A percentile compares a stretch with the other conserved stretches of the same genome.
phyloP scores from a whole-genome alignment of 35 echinoderm and acorn worm genomes.

The Hemicentrotus pulcherrimus region DNA sequence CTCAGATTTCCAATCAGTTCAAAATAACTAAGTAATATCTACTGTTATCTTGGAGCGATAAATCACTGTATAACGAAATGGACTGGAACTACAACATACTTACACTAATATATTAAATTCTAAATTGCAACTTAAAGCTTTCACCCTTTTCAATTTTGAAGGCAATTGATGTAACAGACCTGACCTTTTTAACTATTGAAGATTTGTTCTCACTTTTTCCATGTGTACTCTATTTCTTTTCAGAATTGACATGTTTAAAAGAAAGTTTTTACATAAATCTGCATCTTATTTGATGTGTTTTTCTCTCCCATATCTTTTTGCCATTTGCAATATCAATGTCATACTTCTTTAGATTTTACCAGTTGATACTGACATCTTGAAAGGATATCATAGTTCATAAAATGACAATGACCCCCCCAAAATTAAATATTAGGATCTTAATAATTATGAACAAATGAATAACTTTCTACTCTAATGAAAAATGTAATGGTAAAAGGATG shows the following conservation, averaged over 20 bases:
- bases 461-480: not conserved
- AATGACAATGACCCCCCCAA: not conserved
- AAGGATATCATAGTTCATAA: not conserved
- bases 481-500: not conserved
- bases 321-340: not conserved
- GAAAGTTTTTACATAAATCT: no score
- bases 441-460: not conserved
- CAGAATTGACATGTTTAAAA: no score
- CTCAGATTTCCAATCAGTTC: not conserved
- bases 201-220: no score
- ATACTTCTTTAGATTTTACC: not conserved
- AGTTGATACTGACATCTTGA: not conserved
- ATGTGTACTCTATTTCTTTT: no score
- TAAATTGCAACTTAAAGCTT: not conserved
- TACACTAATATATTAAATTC: not conserved
- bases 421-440: not conserved
- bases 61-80: not conserved
- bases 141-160: not conserved
- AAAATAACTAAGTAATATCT: slow-evolving; percentile 15
- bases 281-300: not conserved
- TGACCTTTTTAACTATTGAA: no score
- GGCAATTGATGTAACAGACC: no score
- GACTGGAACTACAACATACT: not conserved
- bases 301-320: not conserved
- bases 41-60: not conserved